Evolutionary conservation across 2,888 invertebrate species (phyloP), one percentile per base, ranked within the genome.

Genomic region (Tipula vernalis): DNA sequence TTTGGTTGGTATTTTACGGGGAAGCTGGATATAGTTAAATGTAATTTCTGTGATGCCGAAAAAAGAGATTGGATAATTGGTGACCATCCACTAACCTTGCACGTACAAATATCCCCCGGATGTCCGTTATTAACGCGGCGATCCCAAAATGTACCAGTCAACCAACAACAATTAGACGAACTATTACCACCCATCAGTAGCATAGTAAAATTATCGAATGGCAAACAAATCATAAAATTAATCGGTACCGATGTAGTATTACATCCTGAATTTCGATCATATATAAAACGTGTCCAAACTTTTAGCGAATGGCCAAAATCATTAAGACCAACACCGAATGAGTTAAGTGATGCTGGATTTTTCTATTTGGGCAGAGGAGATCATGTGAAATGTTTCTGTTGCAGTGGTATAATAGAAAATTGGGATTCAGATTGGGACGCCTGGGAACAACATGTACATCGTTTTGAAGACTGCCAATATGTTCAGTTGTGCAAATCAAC

Each of bases 401-500:
- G 99, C 91, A 98, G 97, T 89, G 98, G 98, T 84, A 98, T 98
- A 0, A 93, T 99, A 5, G 96, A 97, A 89, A 97, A 98, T 90
- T 99, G 98, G 98, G 97, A 97, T 90, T 94, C 95, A 83, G 39
- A 94, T 87, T 98, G 98, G 91, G 95, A 96, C 88, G 98, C 98
- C 0, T 98, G 98, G 98, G 95, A 96, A 88, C 98, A 99, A 91
- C 98, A 99, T 91, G 98, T 98, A 0, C 93, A 95, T 44, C 98
- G 98, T 98, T 97, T 97, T 90, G 94, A 95, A n/a, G 94, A 95
- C 87, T 99, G 99, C 90, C 94, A 94, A 15, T 98, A 95, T 91
- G 93, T 99, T 5, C 93, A 95, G 87, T 92, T 96, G 87, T 95
- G 95, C 88, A 97, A 97, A 90, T 96, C 96, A 10, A 93, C 94